A percentile compares a stretch with the other conserved stretches of the same genome.
These are phyloP conservation scores for Congeria kusceri DNA, from an alignment of 2,888 invertebrate genomes.

Conservation along the genomic window DNA sequence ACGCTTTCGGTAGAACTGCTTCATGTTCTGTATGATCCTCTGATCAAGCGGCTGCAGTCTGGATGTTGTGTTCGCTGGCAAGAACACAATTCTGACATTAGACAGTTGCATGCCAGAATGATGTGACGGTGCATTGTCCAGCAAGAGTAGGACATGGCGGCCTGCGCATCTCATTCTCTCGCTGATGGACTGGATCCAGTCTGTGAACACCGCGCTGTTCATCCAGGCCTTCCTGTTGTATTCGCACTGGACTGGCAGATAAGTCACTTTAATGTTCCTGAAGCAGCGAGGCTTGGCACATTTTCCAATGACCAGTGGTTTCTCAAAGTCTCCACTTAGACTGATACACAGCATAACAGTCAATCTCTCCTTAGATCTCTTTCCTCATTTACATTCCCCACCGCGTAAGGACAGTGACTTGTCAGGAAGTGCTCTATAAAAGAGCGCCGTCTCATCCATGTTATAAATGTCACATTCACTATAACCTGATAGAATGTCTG, in stretches of 20 bases:
- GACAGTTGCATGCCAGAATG: not conserved
- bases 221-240: conserved; percentile 51
- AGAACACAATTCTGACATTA: conserved; percentile 33
- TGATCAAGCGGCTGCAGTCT: conserved; percentile 29
- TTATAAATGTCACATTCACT: conserved; percentile 35
- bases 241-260: conserved; percentile 40
- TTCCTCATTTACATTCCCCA: conserved; percentile 19
- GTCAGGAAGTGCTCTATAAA: conserved; percentile 46
- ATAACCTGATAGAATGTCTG: conserved; percentile 21
- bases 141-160: conserved; percentile 18
- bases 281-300: not conserved
- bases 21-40: conserved; percentile 34
- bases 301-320: conserved; percentile 22
- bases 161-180: conserved; percentile 22
- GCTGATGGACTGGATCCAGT: conserved; percentile 27
- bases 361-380: conserved; percentile 15
- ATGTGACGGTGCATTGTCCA: conserved; percentile 32
- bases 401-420: conserved; percentile 33
- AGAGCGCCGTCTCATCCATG: conserved; percentile 35
- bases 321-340: conserved; percentile 25
- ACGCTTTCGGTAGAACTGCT: conserved; percentile 26
- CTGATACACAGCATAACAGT: conserved; percentile 20
- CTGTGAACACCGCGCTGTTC: conserved; percentile 24
- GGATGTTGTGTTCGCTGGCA: conserved; percentile 40
- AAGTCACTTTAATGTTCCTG: conserved; percentile 3